Evolutionary conservation across 2,888 invertebrate species (phyloP).

Genomic region (Oscheius myriophilus): DNA sequence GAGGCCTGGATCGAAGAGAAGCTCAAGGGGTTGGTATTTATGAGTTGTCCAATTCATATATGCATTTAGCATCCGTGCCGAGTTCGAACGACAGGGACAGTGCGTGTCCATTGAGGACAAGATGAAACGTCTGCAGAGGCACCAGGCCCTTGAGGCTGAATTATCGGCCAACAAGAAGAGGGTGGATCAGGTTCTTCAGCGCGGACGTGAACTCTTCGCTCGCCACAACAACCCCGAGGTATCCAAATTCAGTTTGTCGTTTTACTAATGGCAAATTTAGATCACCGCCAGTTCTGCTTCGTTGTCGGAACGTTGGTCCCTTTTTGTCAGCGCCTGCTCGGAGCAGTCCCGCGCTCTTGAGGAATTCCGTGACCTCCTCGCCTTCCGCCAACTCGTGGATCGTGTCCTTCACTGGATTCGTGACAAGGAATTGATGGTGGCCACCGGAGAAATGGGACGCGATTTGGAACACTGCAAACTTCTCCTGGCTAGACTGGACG

Average conservation of each 20-base stretch:
- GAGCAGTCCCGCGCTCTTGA: constrained; percentile 84
- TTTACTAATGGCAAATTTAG: constrained; percentile 1
- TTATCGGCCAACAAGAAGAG: constrained; percentile 86
- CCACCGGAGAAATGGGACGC: constrained; percentile 89
- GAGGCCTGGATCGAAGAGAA: constrained; percentile 74
- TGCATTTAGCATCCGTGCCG: constrained; percentile 78
- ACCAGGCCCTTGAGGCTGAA: constrained; percentile 89
- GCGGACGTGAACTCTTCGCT: constrained; percentile 40
- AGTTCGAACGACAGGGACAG: constrained; percentile 82
- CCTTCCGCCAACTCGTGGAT: constrained; percentile 94
- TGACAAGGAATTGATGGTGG: constrained; percentile 84
- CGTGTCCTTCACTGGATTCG: constrained; percentile 96
- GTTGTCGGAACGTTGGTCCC: constrained; percentile 81
- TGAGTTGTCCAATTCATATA: constrained; percentile 13
- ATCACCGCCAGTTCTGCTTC: constrained; percentile 66
- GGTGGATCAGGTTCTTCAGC: constrained; percentile 81
- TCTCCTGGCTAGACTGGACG: constrained; percentile 77
- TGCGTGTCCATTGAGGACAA: constrained; percentile 88
- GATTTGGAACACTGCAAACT: constrained; percentile 96
- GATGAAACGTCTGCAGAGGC: constrained; percentile 91
- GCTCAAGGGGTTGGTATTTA: no score
- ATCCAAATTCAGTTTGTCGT: neutral
- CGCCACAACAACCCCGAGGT: constrained; percentile 38
- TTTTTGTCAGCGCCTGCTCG: constrained; percentile 80
- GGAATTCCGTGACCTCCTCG: constrained; percentile 94